Conservation (phyloP, 2,113 vertebrate genomes). For the Oreocharis arfaki region DNA sequence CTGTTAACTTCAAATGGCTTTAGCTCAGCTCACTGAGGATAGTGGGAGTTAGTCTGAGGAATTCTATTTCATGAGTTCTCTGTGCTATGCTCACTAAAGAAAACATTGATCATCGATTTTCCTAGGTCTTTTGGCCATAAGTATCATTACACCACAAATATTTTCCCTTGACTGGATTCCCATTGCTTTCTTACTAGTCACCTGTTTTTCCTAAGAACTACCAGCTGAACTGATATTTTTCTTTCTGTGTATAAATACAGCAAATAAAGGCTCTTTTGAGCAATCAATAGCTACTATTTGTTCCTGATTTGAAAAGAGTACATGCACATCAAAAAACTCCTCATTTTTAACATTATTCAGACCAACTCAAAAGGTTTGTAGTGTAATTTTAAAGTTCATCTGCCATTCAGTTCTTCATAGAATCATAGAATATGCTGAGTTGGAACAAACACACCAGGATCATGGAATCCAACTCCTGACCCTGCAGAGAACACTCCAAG, state of each 20-base stretch:
- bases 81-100: background rate
- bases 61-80: background rate
- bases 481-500: background rate
- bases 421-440: background rate
- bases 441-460: background rate
- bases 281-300: background rate
- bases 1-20: background rate
- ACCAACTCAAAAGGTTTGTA: background rate
- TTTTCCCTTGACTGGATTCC: conserved; percentile 45
- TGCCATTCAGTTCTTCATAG: background rate
- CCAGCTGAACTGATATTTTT: no score
- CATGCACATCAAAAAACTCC: background rate
- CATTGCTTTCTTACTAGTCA: conserved; percentile 7
- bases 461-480: background rate
- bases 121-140: conserved; percentile 5
- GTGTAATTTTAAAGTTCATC: background rate
- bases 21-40: background rate
- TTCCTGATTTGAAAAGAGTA: background rate
- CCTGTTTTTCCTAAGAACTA: conserved; percentile 38
- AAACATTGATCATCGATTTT: conserved; percentile 25
- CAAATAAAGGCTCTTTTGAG: background rate
- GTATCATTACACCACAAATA: background rate
- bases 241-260: background rate
- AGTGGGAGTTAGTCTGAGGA: background rate
- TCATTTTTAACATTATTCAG: background rate